Conservation (phyloP, 2,797 vertebrate genomes). For the Acanthurus tractus region DNA sequence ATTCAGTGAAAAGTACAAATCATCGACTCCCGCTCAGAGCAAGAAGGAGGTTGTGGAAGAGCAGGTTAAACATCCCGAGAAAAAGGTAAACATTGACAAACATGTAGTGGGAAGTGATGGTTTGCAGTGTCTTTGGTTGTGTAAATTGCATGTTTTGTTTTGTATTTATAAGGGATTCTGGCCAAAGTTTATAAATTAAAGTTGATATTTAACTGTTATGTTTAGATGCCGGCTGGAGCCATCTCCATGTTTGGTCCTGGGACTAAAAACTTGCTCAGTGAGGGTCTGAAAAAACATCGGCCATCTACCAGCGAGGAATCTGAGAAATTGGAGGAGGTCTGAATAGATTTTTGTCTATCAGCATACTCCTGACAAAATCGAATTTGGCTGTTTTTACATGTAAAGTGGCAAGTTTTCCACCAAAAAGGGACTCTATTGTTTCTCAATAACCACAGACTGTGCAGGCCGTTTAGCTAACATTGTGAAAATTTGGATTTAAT, state of each 20-base stretch:
- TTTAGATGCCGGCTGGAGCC: conserved; percentile 85
- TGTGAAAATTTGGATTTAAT: conserved; percentile 27
- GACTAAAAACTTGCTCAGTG: conserved; percentile 84
- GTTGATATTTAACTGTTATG: neutral
- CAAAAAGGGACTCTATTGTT: neutral
- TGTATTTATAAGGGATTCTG: neutral
- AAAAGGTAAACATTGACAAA: conserved; percentile 77
- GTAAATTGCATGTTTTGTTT: conserved; percentile 1
- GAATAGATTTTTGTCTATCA: conserved; percentile 43
- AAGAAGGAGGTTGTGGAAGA: conserved; percentile 70
- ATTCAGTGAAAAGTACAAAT: conserved; percentile 72
- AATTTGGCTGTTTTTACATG: conserved; percentile 52
- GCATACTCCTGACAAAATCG: conserved; percentile 20
- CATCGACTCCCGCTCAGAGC: conserved; percentile 52
- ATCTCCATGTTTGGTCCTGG: conserved; percentile 86
- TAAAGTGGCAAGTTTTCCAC: conserved; percentile 5
- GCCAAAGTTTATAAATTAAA: conserved; percentile 6
- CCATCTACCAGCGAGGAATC: conserved; percentile 81
- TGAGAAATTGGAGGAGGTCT: conserved; percentile 84
- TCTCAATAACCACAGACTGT: conserved; percentile 4
- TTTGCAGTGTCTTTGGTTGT: neutral
- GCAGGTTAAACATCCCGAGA: conserved; percentile 74
- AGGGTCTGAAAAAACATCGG: conserved; percentile 80
- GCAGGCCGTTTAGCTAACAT: neutral
- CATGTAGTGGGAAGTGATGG: neutral